Conservation (phyloP, 2,797 vertebrate species). For the Tragelaphus oryx region DNA sequence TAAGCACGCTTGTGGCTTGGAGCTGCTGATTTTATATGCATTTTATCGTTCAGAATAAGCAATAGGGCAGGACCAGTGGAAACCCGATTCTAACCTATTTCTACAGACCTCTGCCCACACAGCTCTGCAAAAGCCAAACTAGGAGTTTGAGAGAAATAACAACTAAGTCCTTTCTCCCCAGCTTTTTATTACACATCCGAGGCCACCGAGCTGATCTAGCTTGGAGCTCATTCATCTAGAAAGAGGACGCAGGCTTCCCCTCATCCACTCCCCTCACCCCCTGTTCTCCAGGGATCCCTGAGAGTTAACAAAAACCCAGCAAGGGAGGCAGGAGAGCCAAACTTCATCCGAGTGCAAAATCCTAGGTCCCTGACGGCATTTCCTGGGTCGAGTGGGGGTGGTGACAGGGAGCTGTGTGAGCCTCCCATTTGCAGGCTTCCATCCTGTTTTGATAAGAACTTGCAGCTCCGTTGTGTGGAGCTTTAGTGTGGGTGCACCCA, state of each 20-base stretch:
- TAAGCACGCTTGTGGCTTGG: constrained; percentile 42
- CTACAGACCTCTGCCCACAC: background rate
- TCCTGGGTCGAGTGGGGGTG: background rate
- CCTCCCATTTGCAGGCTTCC: background rate
- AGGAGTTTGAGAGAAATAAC: background rate
- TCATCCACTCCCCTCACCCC: rapidly evolving
- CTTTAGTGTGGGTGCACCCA: background rate
- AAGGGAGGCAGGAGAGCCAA: background rate
- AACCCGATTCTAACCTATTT: constrained; percentile 36
- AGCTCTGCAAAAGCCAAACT: background rate
- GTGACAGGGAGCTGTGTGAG: background rate
- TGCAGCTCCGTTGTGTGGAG: background rate
- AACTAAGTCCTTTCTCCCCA: background rate
- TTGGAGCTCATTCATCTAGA: background rate
- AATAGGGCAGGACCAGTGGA: background rate
- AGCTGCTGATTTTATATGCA: background rate
- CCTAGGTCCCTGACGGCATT: rapidly evolving
- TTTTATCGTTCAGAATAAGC: constrained; percentile 18
- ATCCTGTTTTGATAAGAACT: background rate
- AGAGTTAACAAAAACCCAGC: background rate
- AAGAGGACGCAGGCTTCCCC: background rate
- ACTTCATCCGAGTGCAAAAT: background rate
- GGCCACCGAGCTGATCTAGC: background rate
- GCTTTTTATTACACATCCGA: background rate
- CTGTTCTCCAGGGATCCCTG: rapidly evolving